Percentiles rank a stretch among this genome's conserved stretches.
These are phyloP conservation scores for Bathynomus jamesi DNA, from an alignment of 1,140 invertebrate genomes.

Conservation along the genomic window DNA sequence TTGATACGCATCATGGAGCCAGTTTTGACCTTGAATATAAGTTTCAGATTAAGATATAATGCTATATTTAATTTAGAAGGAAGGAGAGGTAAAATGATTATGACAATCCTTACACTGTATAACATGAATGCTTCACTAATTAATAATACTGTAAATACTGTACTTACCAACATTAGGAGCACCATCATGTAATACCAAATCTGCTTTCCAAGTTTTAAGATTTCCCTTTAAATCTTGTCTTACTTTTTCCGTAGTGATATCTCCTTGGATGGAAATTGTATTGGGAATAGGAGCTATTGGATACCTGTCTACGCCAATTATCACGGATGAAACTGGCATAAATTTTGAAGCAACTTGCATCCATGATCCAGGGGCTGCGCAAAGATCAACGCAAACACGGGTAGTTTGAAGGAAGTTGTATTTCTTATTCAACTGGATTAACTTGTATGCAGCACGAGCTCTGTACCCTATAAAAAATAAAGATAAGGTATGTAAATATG, in stretches of 20 bases:
- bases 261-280: slow-evolving; percentile 79
- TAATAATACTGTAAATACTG: too few species aligned
- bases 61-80: too few species aligned
- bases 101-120: too few species aligned
- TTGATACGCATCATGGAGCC: slow-evolving; percentile 94
- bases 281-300: slow-evolving; percentile 89
- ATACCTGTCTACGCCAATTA: slow-evolving; percentile 91
- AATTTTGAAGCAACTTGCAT: slow-evolving; percentile 98
- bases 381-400: slow-evolving; percentile 92
- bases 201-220: slow-evolving; percentile 91
- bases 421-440: slow-evolving; percentile 95
- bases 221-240: slow-evolving; percentile 67
- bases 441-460: slow-evolving; percentile 95
- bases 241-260: slow-evolving; percentile 88
- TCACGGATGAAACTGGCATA: slow-evolving; percentile 93
- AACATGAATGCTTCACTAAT: too few species aligned
- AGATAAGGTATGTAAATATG: too few species aligned
- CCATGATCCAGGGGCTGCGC: slow-evolving; percentile 99
- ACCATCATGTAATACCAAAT: slow-evolving; percentile 93
- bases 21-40: slow-evolving; percentile 58
- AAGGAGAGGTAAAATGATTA: too few species aligned
- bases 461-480: slow-evolving; percentile 56
- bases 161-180: slow-evolving; percentile 90
- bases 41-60: too few species aligned
- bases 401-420: slow-evolving; percentile 95